Conservation (phyloP, 2,797 vertebrate genomes). For the Gymnoscopelus braueri region DNA sequence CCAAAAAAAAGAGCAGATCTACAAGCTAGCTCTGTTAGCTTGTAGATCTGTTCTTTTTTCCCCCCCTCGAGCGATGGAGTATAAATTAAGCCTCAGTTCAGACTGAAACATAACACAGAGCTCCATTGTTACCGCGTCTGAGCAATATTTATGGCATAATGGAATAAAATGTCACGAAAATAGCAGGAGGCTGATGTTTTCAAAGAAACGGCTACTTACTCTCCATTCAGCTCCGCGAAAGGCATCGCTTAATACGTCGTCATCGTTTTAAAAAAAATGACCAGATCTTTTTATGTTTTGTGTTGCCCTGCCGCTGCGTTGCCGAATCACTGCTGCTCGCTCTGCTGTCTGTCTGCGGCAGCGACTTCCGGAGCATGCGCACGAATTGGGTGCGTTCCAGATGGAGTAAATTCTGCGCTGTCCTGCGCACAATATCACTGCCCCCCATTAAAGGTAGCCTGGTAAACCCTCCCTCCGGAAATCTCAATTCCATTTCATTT, state of each 20-base stretch:
- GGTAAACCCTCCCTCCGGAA: too few species aligned
- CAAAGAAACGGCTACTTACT: conserved; percentile 78
- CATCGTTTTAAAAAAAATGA: conserved; percentile 72
- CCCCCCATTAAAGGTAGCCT: too few species aligned
- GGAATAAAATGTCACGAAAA: conserved; percentile 39
- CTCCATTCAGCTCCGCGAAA: conserved; percentile 77
- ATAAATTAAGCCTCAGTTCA: conserved; percentile 63
- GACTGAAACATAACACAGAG: conserved; percentile 65
- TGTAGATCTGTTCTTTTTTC: too few species aligned
- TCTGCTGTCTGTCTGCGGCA: conserved; percentile 86
- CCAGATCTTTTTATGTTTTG: conserved; percentile 70
- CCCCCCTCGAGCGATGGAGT: too few species aligned
- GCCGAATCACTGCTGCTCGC: conserved; percentile 86
- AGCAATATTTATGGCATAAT: conserved; percentile 45
- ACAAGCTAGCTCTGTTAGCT: too few species aligned
- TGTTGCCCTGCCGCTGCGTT: conserved; percentile 68
- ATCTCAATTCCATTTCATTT: too few species aligned
- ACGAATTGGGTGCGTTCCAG: conserved; percentile 44
- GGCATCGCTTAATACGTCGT: conserved; percentile 79
- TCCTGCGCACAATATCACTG: not conserved
- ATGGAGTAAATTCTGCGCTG: conserved; percentile 44
- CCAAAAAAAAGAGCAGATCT: too few species aligned
- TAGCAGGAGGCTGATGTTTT: conserved; percentile 12
- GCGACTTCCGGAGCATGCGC: conserved; percentile 85
- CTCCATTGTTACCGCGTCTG: conserved; percentile 83